Evolutionary conservation across 1,140 invertebrate species (phyloP).

Genomic region (Lasioglossum baleicum): DNA sequence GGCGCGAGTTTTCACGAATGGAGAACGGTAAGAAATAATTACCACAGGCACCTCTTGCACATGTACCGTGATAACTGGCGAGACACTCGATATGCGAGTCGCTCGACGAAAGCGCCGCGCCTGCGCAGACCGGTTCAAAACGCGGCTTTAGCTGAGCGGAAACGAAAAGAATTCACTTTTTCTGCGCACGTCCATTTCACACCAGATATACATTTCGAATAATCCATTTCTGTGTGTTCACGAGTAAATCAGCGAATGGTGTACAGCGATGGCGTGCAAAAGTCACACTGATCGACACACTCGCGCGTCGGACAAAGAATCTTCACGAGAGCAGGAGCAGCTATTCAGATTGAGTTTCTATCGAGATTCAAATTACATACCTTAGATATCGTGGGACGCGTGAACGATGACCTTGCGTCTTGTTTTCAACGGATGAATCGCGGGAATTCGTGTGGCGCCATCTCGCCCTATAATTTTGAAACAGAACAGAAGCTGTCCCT

Average conservation of each 20-base stretch:
- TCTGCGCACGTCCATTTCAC: too few species aligned
- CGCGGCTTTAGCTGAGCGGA: too few species aligned
- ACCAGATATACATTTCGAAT: too few species aligned
- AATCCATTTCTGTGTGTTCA: too few species aligned
- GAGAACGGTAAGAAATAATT: not conserved
- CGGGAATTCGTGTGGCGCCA: slow-evolving; percentile 21
- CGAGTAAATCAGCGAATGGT: too few species aligned
- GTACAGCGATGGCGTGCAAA: not conserved
- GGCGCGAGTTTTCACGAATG: too few species aligned
- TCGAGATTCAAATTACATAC: not conserved
- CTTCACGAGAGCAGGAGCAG: not conserved
- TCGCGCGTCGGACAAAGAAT: not conserved
- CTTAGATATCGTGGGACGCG: too few species aligned
- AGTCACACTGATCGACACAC: not conserved
- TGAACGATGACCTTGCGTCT: slow-evolving; percentile 11
- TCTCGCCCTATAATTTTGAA: slow-evolving; percentile 1
- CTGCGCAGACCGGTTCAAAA: not conserved
- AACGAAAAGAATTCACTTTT: too few species aligned
- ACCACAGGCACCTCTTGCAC: not conserved
- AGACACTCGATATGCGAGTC: not conserved
- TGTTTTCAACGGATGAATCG: slow-evolving; percentile 2
- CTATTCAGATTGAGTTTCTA: not conserved
- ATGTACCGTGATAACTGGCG: slow-evolving; percentile 14
- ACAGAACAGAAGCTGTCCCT: not conserved
- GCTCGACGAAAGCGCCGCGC: slow-evolving; percentile 11